phyloP scores from a whole-genome alignment of 2,888 invertebrate genomes.

The Ophraella communa region DNA sequence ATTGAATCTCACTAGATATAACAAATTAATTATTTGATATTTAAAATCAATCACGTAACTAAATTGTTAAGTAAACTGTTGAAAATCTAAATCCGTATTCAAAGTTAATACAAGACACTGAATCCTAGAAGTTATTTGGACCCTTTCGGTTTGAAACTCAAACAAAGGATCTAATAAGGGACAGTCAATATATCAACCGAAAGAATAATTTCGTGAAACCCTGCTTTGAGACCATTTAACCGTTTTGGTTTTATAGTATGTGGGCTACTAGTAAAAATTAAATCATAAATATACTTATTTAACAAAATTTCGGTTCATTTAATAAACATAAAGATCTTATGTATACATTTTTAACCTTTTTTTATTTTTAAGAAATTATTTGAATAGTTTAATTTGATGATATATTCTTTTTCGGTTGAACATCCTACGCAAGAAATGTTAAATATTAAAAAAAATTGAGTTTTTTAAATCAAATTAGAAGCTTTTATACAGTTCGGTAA shows the following conservation, averaged over 20 bases:
- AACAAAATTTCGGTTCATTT: too few species aligned
- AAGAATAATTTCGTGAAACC: conserved; percentile 18
- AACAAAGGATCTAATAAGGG: conserved; percentile 29
- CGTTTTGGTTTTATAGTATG: neutral
- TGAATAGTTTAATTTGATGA: neutral
- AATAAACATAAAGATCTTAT: too few species aligned
- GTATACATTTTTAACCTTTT: too few species aligned
- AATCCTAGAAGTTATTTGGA: conserved; percentile 16
- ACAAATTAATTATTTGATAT: too few species aligned
- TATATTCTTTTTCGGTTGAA: neutral
- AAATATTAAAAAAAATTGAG: neutral
- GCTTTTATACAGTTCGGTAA: neutral
- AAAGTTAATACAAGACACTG: conserved; percentile 23
- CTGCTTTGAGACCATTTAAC: conserved; percentile 12
- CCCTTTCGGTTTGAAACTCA: conserved; percentile 26
- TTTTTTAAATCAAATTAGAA: neutral
- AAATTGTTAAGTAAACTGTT: neutral
- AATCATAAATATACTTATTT: neutral
- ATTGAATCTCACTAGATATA: too few species aligned
- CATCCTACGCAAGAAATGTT: neutral
- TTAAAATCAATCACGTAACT: neutral
- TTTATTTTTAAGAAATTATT: neutral
- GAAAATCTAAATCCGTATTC: conserved; percentile 3
- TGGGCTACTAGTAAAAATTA: neutral
- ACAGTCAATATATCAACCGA: conserved; percentile 29